Percentiles rank a stretch among this genome's conserved stretches.
phyloP scores from a whole-genome alignment of 2,113 vertebrate species.

The Archocentrus centrarchus region DNA sequence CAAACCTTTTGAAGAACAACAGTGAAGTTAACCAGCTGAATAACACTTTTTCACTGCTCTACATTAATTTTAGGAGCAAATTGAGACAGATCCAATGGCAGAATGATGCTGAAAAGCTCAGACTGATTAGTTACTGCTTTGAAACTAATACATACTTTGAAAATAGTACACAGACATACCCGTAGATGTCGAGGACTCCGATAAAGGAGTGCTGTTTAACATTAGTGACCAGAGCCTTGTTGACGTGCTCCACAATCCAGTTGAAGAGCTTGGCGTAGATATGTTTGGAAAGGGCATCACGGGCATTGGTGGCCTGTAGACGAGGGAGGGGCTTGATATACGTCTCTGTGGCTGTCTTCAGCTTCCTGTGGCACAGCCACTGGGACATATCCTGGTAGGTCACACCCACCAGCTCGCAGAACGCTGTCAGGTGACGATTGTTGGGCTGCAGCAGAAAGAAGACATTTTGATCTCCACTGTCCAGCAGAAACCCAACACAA shows the following conservation, averaged over 20 bases:
- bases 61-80: not conserved
- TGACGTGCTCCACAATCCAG: slow-evolving; percentile 98
- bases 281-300: slow-evolving; percentile 95
- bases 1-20: slow-evolving; percentile 86
- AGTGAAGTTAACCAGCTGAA: not conserved
- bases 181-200: slow-evolving; percentile 97
- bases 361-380: slow-evolving; percentile 97
- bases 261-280: slow-evolving; percentile 98
- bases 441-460: slow-evolving; percentile 83
- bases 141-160: not conserved
- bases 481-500: not conserved
- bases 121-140: not conserved
- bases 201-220: slow-evolving; percentile 97
- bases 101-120: not conserved
- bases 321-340: slow-evolving; percentile 95
- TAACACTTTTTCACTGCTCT: not conserved
- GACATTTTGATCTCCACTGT: not conserved
- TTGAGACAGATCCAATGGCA: not conserved
- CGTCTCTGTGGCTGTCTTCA: slow-evolving; percentile 93
- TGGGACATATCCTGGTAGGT: slow-evolving; percentile 96
- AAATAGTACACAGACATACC: slow-evolving; percentile 75
- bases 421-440: slow-evolving; percentile 88
- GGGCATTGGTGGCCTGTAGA: slow-evolving; percentile 93
- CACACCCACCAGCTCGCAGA: slow-evolving; percentile 96
- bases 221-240: slow-evolving; percentile 90